Evolutionary conservation across 2,888 invertebrate genomes (phyloP).

Genomic region (Xiphydria camelus): DNA sequence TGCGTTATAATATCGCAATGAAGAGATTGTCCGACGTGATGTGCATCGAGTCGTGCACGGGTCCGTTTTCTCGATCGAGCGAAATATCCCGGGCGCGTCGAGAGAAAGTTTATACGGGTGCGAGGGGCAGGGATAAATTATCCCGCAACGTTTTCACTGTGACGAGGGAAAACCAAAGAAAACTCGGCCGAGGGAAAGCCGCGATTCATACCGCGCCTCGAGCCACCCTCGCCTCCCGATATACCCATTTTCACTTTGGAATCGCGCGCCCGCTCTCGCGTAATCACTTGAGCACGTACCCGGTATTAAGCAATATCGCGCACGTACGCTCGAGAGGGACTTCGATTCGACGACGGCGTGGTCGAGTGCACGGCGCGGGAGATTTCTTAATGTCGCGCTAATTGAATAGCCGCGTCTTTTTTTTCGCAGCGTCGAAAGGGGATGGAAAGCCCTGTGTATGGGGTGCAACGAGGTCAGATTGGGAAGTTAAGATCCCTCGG

Average conservation of each 20-base stretch:
- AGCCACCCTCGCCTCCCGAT: background rate
- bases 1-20: too few species aligned
- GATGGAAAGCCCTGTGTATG: too few species aligned
- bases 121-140: background rate
- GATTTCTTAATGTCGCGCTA: too few species aligned
- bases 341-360: conserved; percentile 10
- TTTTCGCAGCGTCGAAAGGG: too few species aligned
- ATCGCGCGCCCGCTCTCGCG: conserved; percentile 10
- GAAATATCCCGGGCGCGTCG: too few species aligned
- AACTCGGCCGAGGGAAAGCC: background rate
- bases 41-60: too few species aligned
- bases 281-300: conserved; percentile 29
- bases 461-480: too few species aligned
- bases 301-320: conserved; percentile 28
- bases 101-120: too few species aligned
- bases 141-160: background rate
- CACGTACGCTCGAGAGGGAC: conserved; percentile 9
- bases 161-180: background rate
- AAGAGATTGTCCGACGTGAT: too few species aligned
- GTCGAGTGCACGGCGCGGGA: background rate
- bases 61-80: too few species aligned
- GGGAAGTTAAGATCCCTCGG: too few species aligned
- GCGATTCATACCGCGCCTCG: background rate
- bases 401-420: too few species aligned
- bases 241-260: background rate